Evolutionary conservation across 2,888 invertebrate genomes (phyloP).

Genomic region (Ecliptopera silaceata): DNA sequence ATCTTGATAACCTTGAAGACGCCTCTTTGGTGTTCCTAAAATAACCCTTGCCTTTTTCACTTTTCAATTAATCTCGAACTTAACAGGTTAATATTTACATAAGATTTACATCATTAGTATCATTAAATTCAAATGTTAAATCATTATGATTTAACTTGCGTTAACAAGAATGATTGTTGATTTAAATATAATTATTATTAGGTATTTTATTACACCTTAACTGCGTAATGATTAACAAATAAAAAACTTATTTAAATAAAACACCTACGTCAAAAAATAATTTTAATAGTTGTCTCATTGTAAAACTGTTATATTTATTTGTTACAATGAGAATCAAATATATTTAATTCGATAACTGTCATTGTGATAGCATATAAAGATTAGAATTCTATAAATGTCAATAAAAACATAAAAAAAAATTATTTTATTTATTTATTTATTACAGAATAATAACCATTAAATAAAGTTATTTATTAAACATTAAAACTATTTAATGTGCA

Average conservation of each 20-base stretch:
- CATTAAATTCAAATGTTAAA: neutral
- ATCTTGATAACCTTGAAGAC: constrained; percentile 8
- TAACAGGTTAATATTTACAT: constrained; percentile 7
- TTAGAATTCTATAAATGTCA: too few species aligned
- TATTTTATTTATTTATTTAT: too few species aligned
- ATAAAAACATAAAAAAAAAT: too few species aligned
- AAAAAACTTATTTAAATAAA: constrained; percentile 7
- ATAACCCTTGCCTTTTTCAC: constrained; percentile 2
- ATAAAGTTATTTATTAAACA: too few species aligned
- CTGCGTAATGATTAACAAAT: constrained; percentile 2
- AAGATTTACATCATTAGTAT: constrained; percentile 11
- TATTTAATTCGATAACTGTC: too few species aligned
- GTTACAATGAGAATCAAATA: too few species aligned
- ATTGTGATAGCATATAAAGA: neutral
- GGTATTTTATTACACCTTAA: constrained; percentile 11
- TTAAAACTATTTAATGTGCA: too few species aligned
- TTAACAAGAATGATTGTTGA: constrained; percentile 2
- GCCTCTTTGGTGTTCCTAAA: constrained; percentile 1
- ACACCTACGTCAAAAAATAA: constrained; percentile 2
- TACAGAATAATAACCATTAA: too few species aligned
- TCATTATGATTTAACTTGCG: neutral
- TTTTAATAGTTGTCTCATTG: neutral
- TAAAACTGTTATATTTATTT: too few species aligned
- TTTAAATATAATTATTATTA: neutral
- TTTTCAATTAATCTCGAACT: constrained; percentile 4